phyloP scores from a whole-genome alignment of 2,797 vertebrate species.

The Platyrinchus mystaceus region DNA sequence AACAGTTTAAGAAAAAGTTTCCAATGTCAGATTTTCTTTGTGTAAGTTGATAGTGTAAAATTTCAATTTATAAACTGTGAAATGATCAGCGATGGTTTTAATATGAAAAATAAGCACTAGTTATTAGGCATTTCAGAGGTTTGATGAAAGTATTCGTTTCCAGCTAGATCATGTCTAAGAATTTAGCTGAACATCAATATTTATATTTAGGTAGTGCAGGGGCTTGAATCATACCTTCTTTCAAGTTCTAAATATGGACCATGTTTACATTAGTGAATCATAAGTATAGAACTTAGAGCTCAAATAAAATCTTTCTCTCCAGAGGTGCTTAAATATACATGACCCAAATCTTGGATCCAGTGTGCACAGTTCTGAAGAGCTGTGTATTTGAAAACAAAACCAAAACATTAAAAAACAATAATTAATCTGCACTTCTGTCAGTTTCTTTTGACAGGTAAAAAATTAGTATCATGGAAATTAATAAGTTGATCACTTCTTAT shows the following conservation, averaged over 20 bases:
- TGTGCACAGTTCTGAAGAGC: neutral
- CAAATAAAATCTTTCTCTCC: slow-evolving; percentile 47
- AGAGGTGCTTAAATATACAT: slow-evolving; percentile 2
- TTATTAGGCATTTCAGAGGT: slow-evolving; percentile 34
- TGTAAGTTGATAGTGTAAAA: slow-evolving; percentile 28
- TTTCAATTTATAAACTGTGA: slow-evolving; percentile 58
- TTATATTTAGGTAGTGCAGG: slow-evolving; percentile 64
- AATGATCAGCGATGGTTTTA: slow-evolving; percentile 34
- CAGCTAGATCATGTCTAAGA: slow-evolving; percentile 67
- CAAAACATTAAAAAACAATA: neutral
- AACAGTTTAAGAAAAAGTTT: slow-evolving; percentile 17
- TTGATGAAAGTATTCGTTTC: slow-evolving; percentile 49
- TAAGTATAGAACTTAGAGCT: slow-evolving; percentile 25
- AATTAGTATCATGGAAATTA: neutral
- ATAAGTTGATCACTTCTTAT: neutral
- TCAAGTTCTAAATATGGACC: slow-evolving; percentile 55
- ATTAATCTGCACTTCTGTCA: neutral
- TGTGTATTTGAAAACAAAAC: slow-evolving; percentile 2
- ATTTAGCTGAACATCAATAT: slow-evolving; percentile 72
- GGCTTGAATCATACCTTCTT: slow-evolving; percentile 66
- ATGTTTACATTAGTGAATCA: slow-evolving; percentile 64
- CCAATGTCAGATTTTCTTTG: slow-evolving; percentile 30
- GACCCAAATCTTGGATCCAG: neutral
- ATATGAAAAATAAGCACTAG: slow-evolving; percentile 21
- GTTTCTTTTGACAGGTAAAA: neutral